phyloP scores from a whole-genome alignment of 2,888 invertebrate genomes.

The Clistopyga incitator region DNA sequence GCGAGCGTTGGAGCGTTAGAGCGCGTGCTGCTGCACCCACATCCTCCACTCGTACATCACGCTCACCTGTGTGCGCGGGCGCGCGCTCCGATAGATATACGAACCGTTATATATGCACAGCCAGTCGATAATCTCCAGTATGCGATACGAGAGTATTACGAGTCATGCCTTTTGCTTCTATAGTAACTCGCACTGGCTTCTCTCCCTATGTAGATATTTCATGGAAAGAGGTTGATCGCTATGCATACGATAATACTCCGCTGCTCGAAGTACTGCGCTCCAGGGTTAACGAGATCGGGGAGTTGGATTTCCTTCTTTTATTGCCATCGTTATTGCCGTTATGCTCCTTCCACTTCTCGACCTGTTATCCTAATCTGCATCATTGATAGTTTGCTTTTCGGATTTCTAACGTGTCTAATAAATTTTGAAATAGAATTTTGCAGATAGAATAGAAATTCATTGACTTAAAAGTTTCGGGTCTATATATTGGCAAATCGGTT shows the following conservation, averaged over 20 bases:
- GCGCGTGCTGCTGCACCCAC: constrained; percentile 63
- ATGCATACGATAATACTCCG: constrained; percentile 43
- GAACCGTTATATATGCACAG: constrained; percentile 16
- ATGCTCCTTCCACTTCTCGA: constrained; percentile 1
- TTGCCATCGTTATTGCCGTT: constrained; percentile 35
- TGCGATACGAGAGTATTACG: constrained; percentile 45
- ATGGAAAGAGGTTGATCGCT: constrained; percentile 43
- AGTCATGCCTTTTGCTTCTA: constrained; percentile 16
- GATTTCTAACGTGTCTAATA: no score
- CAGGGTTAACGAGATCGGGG: constrained; percentile 34
- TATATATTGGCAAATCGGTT: not conserved
- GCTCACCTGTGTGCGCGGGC: constrained; percentile 55
- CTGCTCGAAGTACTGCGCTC: constrained; percentile 4
- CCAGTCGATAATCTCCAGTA: constrained; percentile 50
- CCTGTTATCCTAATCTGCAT: constrained; percentile 6
- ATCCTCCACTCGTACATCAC: constrained; percentile 64
- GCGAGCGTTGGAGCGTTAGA: constrained; percentile 21
- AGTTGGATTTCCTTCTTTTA: constrained; percentile 26
- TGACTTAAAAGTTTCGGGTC: no score
- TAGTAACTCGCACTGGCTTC: not conserved
- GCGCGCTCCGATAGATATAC: constrained; percentile 20
- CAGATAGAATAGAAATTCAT: no score
- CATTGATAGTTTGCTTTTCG: not conserved
- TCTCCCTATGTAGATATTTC: constrained; percentile 21
- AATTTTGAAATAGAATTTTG: no score